A percentile compares a stretch with the other conserved stretches of the same genome.
Evolutionary conservation across 2,797 vertebrate species (phyloP).

Genomic region (Hybognathus amarus): DNA sequence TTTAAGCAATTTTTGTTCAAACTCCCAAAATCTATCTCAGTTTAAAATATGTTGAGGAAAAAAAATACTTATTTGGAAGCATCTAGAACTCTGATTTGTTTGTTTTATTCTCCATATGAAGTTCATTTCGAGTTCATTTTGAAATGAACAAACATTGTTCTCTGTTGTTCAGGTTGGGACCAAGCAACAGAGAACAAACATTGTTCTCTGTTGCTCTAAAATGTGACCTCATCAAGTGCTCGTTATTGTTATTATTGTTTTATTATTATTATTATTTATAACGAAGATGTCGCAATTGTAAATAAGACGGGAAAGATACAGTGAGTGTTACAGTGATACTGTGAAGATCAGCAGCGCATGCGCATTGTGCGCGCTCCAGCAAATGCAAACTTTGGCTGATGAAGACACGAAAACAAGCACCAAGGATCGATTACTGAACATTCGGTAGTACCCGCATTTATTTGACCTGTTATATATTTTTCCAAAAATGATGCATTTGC

Average conservation of each 20-base stretch:
- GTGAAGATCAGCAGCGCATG: constrained; percentile 48
- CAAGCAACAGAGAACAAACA: no score
- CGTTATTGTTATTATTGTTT: neutral
- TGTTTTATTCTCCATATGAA: neutral
- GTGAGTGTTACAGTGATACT: no score
- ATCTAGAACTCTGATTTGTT: neutral
- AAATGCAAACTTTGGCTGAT: constrained; percentile 48
- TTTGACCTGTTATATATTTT: neutral
- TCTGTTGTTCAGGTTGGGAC: neutral
- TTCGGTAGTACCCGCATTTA: constrained; percentile 60
- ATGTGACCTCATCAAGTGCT: neutral
- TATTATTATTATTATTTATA: no score
- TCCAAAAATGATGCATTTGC: neutral
- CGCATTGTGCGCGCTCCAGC: constrained; percentile 32
- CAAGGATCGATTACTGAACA: constrained; percentile 75
- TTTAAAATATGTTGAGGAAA: neutral
- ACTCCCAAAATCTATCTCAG: neutral
- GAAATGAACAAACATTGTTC: neutral
- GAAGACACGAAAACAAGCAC: constrained; percentile 71
- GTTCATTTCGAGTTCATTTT: neutral
- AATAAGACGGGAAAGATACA: neutral
- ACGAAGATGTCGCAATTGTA: neutral
- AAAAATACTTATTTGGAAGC: neutral
- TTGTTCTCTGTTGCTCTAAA: neutral
- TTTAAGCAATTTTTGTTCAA: neutral